Base-by-base conservation (phyloP, 2,797 vertebrate species). In the Manis javanica region DNA sequence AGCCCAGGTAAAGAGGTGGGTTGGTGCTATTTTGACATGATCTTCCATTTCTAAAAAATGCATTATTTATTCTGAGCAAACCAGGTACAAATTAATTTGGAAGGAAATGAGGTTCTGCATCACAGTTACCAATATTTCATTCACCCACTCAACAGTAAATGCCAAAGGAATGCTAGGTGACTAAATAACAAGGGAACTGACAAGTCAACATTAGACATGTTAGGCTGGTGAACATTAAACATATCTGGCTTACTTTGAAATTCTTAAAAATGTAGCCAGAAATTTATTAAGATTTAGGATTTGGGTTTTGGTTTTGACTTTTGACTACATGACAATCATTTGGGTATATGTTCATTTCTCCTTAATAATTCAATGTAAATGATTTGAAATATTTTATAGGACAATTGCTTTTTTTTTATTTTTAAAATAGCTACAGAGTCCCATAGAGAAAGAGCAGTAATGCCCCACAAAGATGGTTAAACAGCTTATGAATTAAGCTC, bases 401-500 rank as follows among this genome's bases (percentile, higher is more conserved):
- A 93, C 19, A 16, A 96, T 97, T 96, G 96, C 0, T 97, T 98
- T 98, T 97, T 97, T 97, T 98, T 98, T 97, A 96, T 98, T 98
- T 98, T 97, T 97, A 82, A 98, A 98, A 97, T 83, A 95, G 96
- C 97, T 97, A 69, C 96, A 97, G 88, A 84, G 75, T 97, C 90
- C 95, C 91, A 95, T 87, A 95, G 96, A 98, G 97, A 98, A 98
- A 78, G 77, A 93, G 97, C 87, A 97, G 85, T 93, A 96, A 83
- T 98, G 92, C 98, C 98, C 98, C 98, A 98, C 98, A n/a, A 98
- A 96, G 98, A 97, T 97, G 98, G 96, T 98, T 99, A 99, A 99
- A 98, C 98, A 99, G 98, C 98, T 88, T 98, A 98, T 98, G 98
- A 98, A 99, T 99, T 98, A 99, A 98, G 98, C 97, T 98, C 98